Evolutionary conservation across 1,140 invertebrate species (phyloP), one percentile per base, ranked within the genome.

Genomic region (Bactericera cockerelli): DNA sequence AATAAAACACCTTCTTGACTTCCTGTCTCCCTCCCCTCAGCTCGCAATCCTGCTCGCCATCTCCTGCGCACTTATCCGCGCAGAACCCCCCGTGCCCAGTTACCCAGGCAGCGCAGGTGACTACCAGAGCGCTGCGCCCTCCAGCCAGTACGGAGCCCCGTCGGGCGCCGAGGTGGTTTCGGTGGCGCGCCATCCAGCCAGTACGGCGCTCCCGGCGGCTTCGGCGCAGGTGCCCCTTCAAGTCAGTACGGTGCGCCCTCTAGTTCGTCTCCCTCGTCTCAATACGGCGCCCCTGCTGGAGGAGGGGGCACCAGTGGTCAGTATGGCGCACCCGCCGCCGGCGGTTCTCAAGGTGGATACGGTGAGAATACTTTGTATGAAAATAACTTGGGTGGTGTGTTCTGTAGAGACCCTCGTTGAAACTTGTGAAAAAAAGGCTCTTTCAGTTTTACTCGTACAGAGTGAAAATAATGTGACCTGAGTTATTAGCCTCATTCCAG

Each of bases 201-300:
- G 28, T 69, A 70, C 39, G 67, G 67, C 26, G 61, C 65, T 26
- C 66, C 68, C 11, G 59, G 59, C 16, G 56, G 39, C 2, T 33
- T 55, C 3, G 31, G 38, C 19, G 38, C 53, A 21, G 33, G 24
- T 39, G 26, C 33, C 16, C 28, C 55, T 21, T 61, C 53, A 11
- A 57, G 56, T 14, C 25, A 33, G 13, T 55, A 61, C 49, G 60
- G 60, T 21, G 60, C 60, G 10, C 60, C 60, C 10, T 21, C 31
- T 2, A 26, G 56, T 57, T 24, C 59, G 4, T 4, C 28, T 6
- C 61, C 61, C 21, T 62, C 61, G 21, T 55, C 25, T 21, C 59
- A 61, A 57, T 61, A 61, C 24, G 56, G 59, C 14, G 22, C 28
- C 14, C 58, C 63, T 10, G 22, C 42, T 49, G 42, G n/a, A 19